Conservation (phyloP, 2,797 vertebrate genomes). For the Artibeus jamaicensis region DNA sequence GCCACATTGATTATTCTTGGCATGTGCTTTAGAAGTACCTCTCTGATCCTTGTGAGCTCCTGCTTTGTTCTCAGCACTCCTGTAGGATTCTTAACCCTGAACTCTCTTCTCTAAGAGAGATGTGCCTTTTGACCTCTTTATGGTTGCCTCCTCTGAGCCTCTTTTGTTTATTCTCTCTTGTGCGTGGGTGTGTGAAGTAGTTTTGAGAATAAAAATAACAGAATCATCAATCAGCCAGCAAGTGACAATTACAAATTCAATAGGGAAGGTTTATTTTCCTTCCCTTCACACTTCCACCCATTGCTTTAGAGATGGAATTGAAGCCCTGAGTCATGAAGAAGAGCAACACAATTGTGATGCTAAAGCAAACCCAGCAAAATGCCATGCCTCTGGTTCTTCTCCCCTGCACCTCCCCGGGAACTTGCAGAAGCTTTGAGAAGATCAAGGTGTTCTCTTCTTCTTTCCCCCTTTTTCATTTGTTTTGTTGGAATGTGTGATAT, state of each 20-base stretch:
- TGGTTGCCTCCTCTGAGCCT: background rate
- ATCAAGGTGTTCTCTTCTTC: background rate
- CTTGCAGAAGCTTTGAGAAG: background rate
- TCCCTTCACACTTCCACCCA: background rate
- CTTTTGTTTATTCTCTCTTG: background rate
- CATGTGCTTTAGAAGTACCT: background rate
- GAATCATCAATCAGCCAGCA: background rate
- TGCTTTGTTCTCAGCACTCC: background rate
- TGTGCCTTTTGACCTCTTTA: background rate
- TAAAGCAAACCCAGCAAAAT: background rate
- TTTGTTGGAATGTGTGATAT: background rate
- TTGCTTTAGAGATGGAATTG: background rate
- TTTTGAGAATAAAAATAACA: background rate
- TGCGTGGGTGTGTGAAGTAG: background rate
- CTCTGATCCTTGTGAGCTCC: background rate
- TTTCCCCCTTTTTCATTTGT: background rate
- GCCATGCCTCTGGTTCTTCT: background rate
- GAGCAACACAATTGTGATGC: too few species aligned
- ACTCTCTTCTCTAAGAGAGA: background rate
- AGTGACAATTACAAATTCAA: slow-evolving; percentile 29
- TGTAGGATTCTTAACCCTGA: background rate
- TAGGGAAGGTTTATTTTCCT: background rate
- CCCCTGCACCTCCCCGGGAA: background rate
- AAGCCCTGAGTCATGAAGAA: background rate
- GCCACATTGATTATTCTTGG: slow-evolving; percentile 37